Evolutionary conservation across 2,888 invertebrate genomes (phyloP).

Genomic region (Sphaeridia pumilis): DNA sequence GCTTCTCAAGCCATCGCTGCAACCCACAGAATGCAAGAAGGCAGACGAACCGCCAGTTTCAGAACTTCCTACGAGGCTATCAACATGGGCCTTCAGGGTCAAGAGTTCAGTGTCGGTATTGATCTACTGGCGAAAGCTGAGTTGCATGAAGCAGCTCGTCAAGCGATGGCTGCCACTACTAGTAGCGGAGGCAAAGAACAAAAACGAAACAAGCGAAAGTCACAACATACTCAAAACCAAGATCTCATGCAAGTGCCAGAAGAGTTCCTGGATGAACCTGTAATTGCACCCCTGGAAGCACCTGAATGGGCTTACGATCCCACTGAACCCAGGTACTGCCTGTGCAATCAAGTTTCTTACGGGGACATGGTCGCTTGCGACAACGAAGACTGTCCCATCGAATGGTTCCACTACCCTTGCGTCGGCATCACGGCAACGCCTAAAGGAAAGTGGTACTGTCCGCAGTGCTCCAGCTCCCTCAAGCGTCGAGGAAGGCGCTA

Average conservation of each 20-base stretch:
- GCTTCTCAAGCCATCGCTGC: conserved; percentile 93
- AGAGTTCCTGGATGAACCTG: conserved; percentile 46
- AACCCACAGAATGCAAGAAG: conserved; percentile 90
- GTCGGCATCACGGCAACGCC: conserved; percentile 92
- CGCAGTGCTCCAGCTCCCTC: conserved; percentile 81
- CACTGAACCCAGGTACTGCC: conserved; percentile 89
- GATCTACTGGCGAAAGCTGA: conserved; percentile 47
- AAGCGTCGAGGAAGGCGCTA: conserved; percentile 58
- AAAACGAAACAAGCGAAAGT: conserved; percentile 34
- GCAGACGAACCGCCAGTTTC: conserved; percentile 79
- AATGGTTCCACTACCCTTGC: conserved; percentile 99
- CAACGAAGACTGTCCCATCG: conserved; percentile 93
- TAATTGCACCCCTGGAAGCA: conserved; percentile 43
- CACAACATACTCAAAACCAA: conserved; percentile 32
- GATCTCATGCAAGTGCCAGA: conserved; percentile 31
- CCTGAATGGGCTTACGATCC: conserved; percentile 76
- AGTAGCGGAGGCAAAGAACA: conserved; percentile 24
- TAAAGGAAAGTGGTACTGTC: conserved; percentile 98
- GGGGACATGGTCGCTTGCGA: conserved; percentile 99
- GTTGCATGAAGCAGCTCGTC: conserved; percentile 52
- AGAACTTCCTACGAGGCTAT: conserved; percentile 93
- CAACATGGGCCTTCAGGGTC: conserved; percentile 43
- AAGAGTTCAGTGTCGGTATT: conserved; percentile 56
- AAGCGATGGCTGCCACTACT: conserved; percentile 51
- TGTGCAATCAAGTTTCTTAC: conserved; percentile 94